Evolutionary conservation across 1,140 invertebrate genomes (phyloP).

Genomic region (Drosophila repleta): DNA sequence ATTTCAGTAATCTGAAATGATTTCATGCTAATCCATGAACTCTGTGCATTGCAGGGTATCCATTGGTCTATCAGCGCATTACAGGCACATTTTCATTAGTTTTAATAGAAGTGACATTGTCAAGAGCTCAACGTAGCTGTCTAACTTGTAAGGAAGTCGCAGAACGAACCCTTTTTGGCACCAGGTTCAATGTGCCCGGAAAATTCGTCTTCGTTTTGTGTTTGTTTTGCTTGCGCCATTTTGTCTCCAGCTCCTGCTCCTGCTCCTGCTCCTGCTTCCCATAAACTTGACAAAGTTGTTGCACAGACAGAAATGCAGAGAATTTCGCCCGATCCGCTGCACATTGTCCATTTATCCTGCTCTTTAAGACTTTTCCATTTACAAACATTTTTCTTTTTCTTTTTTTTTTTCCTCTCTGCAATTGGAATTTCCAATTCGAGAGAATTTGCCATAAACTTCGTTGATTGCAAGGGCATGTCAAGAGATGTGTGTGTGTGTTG

Average conservation of each 20-base stretch:
- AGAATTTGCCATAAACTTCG: no score
- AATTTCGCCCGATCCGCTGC: neutral
- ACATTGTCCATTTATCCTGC: neutral
- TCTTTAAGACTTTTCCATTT: no score
- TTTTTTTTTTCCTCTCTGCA: no score
- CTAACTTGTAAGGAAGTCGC: neutral
- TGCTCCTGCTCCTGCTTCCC: neutral
- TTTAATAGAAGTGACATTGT: neutral
- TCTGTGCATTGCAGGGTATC: no score
- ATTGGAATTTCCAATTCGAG: no score
- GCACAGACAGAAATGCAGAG: conserved; percentile 11
- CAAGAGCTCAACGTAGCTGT: neutral
- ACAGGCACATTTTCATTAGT: neutral
- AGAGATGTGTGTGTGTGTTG: no score
- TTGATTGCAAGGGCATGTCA: no score
- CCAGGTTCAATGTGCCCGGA: conserved; percentile 32
- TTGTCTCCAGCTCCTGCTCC: neutral
- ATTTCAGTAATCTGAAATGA: no score
- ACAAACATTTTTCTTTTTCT: no score
- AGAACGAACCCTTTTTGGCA: conserved; percentile 13
- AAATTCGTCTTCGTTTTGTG: neutral
- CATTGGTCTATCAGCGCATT: no score
- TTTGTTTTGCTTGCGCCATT: conserved; percentile 4
- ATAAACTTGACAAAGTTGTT: conserved; percentile 46
- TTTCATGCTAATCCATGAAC: no score